phyloP scores from a whole-genome alignment of 2,888 invertebrate genomes.

The Pollenia amentaria region DNA sequence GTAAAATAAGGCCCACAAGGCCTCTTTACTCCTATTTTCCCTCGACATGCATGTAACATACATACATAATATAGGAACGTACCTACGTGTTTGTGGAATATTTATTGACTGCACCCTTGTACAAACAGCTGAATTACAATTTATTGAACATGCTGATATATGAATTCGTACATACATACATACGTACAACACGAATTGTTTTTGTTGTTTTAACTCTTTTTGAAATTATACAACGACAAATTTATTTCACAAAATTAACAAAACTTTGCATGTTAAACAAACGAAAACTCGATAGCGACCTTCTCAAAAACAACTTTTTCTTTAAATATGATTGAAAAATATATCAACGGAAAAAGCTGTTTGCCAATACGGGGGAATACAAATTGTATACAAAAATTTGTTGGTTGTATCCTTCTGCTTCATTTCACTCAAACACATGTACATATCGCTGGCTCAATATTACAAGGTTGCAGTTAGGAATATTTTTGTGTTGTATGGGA shows the following conservation, averaged over 20 bases:
- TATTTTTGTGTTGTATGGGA: too few species aligned
- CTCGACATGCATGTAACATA: background rate
- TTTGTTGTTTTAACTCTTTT: background rate
- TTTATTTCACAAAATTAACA: slow-evolving; percentile 31
- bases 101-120: slow-evolving; percentile 61
- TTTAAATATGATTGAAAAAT: slow-evolving; percentile 26
- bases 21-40: too few species aligned
- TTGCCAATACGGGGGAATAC: slow-evolving; percentile 8
- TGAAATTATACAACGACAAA: background rate
- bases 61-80: background rate
- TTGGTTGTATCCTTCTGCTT: slow-evolving; percentile 17
- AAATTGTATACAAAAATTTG: slow-evolving; percentile 34
- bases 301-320: slow-evolving; percentile 51
- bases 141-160: slow-evolving; percentile 66
- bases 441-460: too few species aligned
- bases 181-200: slow-evolving; percentile 1
- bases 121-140: slow-evolving; percentile 25
- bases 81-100: background rate
- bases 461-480: too few species aligned
- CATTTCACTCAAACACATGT: background rate
- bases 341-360: background rate
- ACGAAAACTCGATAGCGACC: slow-evolving; percentile 40
- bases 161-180: slow-evolving; percentile 24
- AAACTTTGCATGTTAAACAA: slow-evolving; percentile 45
- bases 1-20: too few species aligned